A percentile compares a stretch with the other conserved stretches of the same genome.
Evolutionary conservation across 2,113 vertebrate genomes (phyloP).

Genomic region (Dasypus novemcinctus): DNA sequence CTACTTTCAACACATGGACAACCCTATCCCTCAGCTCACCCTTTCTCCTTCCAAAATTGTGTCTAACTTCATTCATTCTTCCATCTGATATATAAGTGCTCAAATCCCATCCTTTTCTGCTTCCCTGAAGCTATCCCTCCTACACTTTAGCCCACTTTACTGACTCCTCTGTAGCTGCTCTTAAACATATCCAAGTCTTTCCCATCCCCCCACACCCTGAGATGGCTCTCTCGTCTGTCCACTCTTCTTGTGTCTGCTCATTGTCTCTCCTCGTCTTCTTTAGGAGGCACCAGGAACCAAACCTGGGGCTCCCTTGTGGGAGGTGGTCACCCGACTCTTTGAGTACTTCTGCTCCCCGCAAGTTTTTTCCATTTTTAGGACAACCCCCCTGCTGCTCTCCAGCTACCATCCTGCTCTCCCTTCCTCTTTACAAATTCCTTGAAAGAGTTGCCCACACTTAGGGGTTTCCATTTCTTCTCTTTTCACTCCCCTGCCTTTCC

Average conservation of each 20-base stretch:
- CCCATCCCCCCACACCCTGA: background rate
- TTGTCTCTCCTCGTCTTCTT: no score
- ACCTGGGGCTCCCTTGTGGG: no score
- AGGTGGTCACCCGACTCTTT: no score
- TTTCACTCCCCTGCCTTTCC: background rate
- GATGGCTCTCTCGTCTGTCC: no score
- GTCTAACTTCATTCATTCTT: background rate
- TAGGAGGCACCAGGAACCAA: no score
- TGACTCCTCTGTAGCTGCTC: background rate
- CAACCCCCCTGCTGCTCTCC: background rate
- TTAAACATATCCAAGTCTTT: background rate
- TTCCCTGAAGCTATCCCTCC: background rate
- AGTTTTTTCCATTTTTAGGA: background rate
- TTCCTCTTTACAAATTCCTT: slow-evolving; percentile 10
- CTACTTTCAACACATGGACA: background rate
- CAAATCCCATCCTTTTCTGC: background rate
- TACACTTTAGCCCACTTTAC: background rate
- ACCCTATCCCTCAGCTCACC: background rate
- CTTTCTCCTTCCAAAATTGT: background rate
- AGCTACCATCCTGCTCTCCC: background rate
- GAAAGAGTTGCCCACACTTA: background rate
- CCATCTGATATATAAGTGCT: background rate
- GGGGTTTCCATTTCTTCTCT: background rate
- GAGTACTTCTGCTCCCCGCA: background rate
- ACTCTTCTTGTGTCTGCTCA: no score